These are phyloP conservation scores for Phengaris alcon DNA, from an alignment of 2,888 invertebrate genomes.

Conservation along the genomic window DNA sequence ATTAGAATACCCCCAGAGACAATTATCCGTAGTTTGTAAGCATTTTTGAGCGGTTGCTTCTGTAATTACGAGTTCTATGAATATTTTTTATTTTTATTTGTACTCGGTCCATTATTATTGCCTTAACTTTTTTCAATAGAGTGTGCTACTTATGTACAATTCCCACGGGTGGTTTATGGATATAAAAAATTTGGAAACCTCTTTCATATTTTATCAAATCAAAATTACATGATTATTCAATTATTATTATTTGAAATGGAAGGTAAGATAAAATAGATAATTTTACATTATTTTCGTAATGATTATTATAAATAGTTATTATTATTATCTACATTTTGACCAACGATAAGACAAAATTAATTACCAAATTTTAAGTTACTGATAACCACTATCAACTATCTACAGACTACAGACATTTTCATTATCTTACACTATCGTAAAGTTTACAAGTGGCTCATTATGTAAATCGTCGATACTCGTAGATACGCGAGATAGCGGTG, in stretches of 20 bases:
- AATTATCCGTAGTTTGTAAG: constrained; percentile 48
- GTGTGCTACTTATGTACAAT: neutral
- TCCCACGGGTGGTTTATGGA: neutral
- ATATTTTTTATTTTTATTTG: constrained; percentile 40
- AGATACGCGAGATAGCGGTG: neutral
- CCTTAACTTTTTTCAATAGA: constrained; percentile 12
- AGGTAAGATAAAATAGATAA: too few species aligned
- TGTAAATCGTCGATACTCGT: neutral
- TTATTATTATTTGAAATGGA: too few species aligned
- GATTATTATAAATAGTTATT: too few species aligned
- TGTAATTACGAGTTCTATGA: constrained; percentile 51
- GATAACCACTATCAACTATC: neutral
- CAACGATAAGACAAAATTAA: neutral
- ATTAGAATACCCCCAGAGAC: constrained; percentile 42
- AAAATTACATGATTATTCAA: too few species aligned
- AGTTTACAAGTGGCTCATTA: constrained; percentile 1
- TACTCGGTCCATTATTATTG: constrained; percentile 30
- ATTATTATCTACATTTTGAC: neutral
- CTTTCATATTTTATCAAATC: too few species aligned
- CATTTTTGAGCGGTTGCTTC: constrained; percentile 46
- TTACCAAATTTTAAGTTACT: too few species aligned
- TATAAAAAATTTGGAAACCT: too few species aligned
- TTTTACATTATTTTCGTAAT: too few species aligned
- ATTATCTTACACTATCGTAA: constrained; percentile 1
- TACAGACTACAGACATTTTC: neutral